phyloP scores from a whole-genome alignment of 2,797 vertebrate genomes.

The Clarias laeviceps region DNA sequence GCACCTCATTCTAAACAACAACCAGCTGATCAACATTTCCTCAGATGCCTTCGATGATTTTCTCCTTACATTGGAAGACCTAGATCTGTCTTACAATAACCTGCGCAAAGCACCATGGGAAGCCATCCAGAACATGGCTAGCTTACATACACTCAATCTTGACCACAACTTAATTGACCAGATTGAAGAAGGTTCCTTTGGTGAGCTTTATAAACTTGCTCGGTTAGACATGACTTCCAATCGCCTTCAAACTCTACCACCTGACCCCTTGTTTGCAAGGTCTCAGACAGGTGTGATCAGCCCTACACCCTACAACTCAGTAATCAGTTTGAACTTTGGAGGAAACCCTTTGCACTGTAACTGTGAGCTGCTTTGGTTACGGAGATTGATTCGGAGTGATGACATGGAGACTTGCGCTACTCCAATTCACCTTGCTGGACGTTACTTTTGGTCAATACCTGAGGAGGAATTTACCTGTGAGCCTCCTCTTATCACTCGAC shows the following conservation, averaged over 20 bases:
- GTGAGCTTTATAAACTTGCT: constrained; percentile 88
- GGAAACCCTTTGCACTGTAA: constrained; percentile 94
- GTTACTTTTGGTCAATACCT: constrained; percentile 80
- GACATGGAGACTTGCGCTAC: constrained; percentile 93
- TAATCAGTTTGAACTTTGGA: constrained; percentile 85
- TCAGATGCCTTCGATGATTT: constrained; percentile 87
- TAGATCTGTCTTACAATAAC: constrained; percentile 93
- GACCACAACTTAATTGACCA: constrained; percentile 92
- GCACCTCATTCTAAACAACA: constrained; percentile 90
- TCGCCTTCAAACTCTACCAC: constrained; percentile 85
- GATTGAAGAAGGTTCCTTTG: constrained; percentile 85
- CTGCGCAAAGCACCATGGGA: constrained; percentile 87
- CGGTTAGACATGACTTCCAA: constrained; percentile 93
- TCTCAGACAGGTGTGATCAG: constrained; percentile 86
- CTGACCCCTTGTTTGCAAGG: constrained; percentile 84
- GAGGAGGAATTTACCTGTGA: constrained; percentile 81
- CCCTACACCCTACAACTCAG: constrained; percentile 81
- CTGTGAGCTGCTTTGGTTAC: constrained; percentile 89
- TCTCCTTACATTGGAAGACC: constrained; percentile 84
- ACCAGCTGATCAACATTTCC: constrained; percentile 85
- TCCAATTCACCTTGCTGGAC: constrained; percentile 80
- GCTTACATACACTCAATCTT: constrained; percentile 88
- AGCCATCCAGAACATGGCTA: constrained; percentile 88
- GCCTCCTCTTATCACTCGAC: constrained; percentile 78
- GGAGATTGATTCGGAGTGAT: constrained; percentile 81